These are phyloP conservation scores for Syngnathus scovelli DNA, from an alignment of 2,113 vertebrate genomes.

Conservation along the genomic window DNA sequence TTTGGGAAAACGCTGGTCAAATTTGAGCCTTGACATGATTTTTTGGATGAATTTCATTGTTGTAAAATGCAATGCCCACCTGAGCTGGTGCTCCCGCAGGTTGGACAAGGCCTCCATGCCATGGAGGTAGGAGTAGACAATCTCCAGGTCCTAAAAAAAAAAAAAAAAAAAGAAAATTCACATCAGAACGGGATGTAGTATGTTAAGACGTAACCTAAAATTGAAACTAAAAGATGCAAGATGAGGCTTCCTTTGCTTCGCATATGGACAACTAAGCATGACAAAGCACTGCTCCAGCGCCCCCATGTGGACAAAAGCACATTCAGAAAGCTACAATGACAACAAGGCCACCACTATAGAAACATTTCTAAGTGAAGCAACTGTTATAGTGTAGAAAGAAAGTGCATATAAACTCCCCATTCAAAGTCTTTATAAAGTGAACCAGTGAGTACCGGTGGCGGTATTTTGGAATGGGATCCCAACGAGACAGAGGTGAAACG, in stretches of 20 bases:
- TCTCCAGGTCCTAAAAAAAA: constrained; percentile 86
- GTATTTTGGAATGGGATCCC: constrained; percentile 43
- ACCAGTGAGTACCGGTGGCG: constrained; percentile 47
- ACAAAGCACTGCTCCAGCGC: neutral
- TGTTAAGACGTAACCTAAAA: neutral
- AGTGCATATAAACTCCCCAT: constrained; percentile 44
- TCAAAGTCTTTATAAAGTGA: constrained; percentile 59
- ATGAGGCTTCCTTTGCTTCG: neutral
- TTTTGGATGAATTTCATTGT: no score
- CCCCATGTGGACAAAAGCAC: neutral
- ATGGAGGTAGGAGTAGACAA: constrained; percentile 96
- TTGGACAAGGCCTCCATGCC: constrained; percentile 98
- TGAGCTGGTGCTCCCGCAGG: constrained; percentile 92
- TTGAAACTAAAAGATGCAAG: neutral
- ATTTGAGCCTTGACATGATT: no score
- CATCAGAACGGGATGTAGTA: neutral
- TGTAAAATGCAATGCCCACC: constrained; percentile 64
- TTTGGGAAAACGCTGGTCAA: neutral
- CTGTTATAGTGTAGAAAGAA: neutral
- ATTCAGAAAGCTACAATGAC: neutral
- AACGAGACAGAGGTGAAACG: constrained; percentile 58
- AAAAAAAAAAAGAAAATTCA: constrained; percentile 19
- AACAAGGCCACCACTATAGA: constrained; percentile 9
- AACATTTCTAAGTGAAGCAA: constrained; percentile 8
- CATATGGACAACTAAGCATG: neutral